Conservation (phyloP, 2,797 vertebrate genomes). For the Natrix natrix region DNA sequence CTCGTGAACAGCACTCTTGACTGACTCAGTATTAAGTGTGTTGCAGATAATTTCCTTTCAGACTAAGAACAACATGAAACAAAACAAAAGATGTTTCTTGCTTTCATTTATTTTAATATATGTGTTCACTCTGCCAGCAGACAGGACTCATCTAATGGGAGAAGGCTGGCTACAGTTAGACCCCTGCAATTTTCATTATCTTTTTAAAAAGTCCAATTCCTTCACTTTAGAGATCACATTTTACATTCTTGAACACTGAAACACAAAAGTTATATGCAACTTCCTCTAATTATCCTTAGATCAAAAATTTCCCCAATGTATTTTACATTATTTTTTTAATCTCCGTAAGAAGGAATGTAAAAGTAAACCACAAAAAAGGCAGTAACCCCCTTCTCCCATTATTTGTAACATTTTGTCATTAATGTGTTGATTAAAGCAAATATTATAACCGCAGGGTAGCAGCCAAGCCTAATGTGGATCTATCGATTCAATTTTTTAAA, state of each 20-base stretch:
- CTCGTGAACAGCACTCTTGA: neutral
- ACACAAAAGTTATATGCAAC: neutral
- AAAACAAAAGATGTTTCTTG: neutral
- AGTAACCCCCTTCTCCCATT: slow-evolving; percentile 14
- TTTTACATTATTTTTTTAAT: slow-evolving; percentile 52
- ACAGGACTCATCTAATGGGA: slow-evolving; percentile 4
- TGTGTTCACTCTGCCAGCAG: neutral
- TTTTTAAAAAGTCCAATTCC: neutral
- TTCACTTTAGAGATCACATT: neutral
- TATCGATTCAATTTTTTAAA: neutral
- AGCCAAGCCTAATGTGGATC: slow-evolving; percentile 36
- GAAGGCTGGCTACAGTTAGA: neutral
- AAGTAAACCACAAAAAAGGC: slow-evolving; percentile 47
- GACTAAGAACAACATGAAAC: neutral
- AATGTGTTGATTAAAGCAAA: slow-evolving; percentile 56
- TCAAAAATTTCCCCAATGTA: slow-evolving; percentile 42
- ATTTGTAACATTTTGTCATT: slow-evolving; percentile 43
- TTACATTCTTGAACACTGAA: neutral
- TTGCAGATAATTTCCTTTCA: neutral
- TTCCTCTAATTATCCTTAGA: slow-evolving; percentile 9
- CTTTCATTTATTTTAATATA: slow-evolving; percentile 7
- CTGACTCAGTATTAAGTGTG: neutral
- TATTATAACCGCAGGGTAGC: slow-evolving; percentile 34
- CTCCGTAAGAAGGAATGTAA: slow-evolving; percentile 29
- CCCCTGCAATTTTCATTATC: neutral